Evolutionary conservation across 2,113 vertebrate genomes (phyloP).

Genomic region (Elephas maximus): DNA sequence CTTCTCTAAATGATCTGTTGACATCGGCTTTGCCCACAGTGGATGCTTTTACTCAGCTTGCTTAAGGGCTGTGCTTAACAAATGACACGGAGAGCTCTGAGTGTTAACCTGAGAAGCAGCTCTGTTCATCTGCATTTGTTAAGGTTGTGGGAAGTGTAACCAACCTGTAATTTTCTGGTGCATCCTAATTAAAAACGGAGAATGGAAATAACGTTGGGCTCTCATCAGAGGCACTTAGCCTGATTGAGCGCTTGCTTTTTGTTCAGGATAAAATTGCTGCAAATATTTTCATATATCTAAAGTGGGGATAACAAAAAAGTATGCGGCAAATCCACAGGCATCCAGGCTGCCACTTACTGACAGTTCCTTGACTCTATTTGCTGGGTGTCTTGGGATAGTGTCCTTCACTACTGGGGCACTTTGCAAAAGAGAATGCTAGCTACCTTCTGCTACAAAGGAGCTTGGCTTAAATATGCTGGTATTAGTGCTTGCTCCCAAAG

Average conservation of each 20-base stretch:
- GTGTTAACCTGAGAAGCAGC: not conserved
- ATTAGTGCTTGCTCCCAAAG: not conserved
- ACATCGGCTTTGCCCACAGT: not conserved
- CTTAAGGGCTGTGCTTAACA: constrained; percentile 64
- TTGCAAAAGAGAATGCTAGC: not conserved
- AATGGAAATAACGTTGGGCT: constrained; percentile 68
- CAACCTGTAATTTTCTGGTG: constrained; percentile 74
- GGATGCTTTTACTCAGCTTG: constrained; percentile 33
- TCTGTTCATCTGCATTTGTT: constrained; percentile 63
- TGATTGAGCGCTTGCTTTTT: constrained; percentile 73
- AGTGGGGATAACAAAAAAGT: constrained; percentile 66
- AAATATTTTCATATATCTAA: constrained; percentile 72
- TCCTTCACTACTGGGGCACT: not conserved
- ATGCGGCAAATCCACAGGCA: constrained; percentile 19
- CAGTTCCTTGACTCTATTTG: not conserved
- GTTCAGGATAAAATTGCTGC: constrained; percentile 58
- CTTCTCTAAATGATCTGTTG: constrained; percentile 50
- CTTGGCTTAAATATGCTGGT: not conserved
- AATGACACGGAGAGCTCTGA: not conserved
- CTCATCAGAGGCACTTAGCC: constrained; percentile 62
- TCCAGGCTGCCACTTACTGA: not conserved
- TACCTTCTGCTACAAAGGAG: not conserved
- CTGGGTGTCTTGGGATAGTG: constrained; percentile 24
- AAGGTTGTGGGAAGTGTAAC: constrained; percentile 74
- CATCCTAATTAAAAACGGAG: constrained; percentile 78